A percentile compares a stretch with the other conserved stretches of the same genome.
phyloP scores from a whole-genome alignment of 2,888 invertebrate species.

The Philonicus albiceps region DNA sequence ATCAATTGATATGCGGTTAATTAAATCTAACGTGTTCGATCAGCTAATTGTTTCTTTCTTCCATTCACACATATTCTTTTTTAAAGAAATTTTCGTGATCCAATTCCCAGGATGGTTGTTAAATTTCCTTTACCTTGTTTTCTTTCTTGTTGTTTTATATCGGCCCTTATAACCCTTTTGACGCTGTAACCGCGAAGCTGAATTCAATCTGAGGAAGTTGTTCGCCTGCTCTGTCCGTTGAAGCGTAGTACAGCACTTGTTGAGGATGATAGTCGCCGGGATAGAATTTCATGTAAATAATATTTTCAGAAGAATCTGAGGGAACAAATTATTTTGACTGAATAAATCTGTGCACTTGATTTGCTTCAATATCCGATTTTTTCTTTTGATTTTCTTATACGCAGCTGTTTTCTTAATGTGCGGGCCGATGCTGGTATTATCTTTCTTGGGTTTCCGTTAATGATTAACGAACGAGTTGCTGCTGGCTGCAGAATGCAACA shows the following conservation, averaged over 20 bases:
- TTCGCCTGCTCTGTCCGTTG: background rate
- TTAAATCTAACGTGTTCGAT: background rate
- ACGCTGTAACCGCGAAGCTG: background rate
- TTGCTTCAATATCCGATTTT: slow-evolving; percentile 36
- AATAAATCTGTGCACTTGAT: slow-evolving; percentile 36
- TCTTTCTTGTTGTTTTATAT: background rate
- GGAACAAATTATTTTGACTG: slow-evolving; percentile 30
- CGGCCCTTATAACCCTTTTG: background rate
- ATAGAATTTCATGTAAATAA: slow-evolving; percentile 37
- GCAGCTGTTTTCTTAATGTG: slow-evolving; percentile 22
- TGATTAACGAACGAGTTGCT: background rate
- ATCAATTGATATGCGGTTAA: background rate
- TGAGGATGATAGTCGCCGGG: background rate
- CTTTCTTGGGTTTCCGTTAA: slow-evolving; percentile 30
- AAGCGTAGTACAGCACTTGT: background rate
- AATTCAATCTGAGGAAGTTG: slow-evolving; percentile 34
- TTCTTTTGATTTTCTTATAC: background rate
- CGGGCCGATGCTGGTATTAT: slow-evolving; percentile 34
- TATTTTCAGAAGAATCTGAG: slow-evolving; percentile 13
- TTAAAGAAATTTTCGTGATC: background rate
- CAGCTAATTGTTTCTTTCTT: background rate
- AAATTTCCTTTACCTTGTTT: background rate
- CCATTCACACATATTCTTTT: background rate
- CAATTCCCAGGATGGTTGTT: background rate
- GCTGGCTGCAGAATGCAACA: background rate